Evolutionary conservation across 2,113 vertebrate species (phyloP).

Genomic region (Parotia lawesii): DNA sequence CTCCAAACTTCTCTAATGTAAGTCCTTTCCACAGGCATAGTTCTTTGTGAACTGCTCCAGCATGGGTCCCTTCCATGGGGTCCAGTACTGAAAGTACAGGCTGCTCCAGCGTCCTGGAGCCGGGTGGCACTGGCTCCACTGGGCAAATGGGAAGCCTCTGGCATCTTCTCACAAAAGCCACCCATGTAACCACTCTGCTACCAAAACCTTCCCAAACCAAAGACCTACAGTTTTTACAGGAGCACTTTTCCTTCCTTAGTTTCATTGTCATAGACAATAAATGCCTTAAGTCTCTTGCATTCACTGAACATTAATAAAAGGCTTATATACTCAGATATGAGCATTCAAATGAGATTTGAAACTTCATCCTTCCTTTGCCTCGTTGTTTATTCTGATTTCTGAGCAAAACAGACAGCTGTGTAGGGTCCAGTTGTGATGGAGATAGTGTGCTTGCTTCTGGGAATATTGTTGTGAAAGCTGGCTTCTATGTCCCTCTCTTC

Average conservation of each 20-base stretch:
- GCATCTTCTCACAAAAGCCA: background rate
- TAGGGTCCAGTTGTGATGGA: background rate
- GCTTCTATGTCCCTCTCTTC: background rate
- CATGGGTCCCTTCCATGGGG: rapidly evolving
- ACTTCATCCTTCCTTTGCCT: background rate
- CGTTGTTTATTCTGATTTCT: background rate
- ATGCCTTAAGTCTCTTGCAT: background rate
- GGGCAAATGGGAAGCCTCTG: background rate
- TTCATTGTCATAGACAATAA: background rate
- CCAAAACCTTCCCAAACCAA: background rate
- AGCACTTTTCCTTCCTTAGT: background rate
- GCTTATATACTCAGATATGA: background rate
- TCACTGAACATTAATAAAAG: background rate
- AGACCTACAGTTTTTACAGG: background rate
- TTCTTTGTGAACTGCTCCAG: background rate
- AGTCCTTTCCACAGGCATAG: background rate
- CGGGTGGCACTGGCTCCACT: background rate
- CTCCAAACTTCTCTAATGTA: background rate
- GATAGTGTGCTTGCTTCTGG: background rate
- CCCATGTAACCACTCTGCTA: background rate
- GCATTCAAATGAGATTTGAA: background rate
- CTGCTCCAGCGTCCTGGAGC: background rate
- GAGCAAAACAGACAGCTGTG: background rate
- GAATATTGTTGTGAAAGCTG: background rate
- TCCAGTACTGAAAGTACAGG: background rate